Evolutionary conservation across 2,113 vertebrate genomes (phyloP).

Genomic region (Tricholaema leucomelas): DNA sequence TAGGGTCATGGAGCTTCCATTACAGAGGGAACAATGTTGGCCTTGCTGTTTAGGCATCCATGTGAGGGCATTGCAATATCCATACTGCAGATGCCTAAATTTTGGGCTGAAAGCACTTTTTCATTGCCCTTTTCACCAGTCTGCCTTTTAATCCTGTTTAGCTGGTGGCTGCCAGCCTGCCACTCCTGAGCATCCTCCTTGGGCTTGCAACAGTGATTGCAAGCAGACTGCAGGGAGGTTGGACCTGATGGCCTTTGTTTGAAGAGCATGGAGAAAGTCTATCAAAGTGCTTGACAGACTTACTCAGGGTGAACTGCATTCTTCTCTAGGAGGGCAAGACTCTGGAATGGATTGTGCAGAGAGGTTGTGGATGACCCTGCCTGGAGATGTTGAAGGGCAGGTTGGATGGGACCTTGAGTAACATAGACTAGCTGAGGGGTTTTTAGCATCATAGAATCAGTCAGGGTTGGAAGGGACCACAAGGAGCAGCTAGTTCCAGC

Average conservation of each 20-base stretch:
- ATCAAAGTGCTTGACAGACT: background rate
- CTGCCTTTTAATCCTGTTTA: constrained; percentile 24
- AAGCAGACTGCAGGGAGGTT: background rate
- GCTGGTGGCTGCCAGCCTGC: background rate
- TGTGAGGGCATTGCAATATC: background rate
- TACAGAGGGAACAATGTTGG: background rate
- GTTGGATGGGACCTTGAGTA: no score
- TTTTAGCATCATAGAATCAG: no score
- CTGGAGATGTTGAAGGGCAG: no score
- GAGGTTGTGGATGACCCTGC: no score
- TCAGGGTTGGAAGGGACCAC: no score
- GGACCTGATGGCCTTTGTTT: no score
- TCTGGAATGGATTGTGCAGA: no score
- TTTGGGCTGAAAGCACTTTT: background rate
- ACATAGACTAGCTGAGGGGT: no score
- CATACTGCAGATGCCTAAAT: background rate
- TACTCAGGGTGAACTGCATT: background rate
- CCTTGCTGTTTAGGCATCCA: background rate
- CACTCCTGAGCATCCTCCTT: background rate
- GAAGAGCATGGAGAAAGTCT: background rate
- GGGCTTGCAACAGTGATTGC: background rate
- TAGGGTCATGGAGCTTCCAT: background rate
- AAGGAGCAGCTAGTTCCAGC: no score
- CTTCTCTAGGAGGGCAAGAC: no score
- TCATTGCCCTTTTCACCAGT: background rate